Evolutionary conservation across 2,888 invertebrate genomes (phyloP).

Genomic region (Amorpha juglandis): DNA sequence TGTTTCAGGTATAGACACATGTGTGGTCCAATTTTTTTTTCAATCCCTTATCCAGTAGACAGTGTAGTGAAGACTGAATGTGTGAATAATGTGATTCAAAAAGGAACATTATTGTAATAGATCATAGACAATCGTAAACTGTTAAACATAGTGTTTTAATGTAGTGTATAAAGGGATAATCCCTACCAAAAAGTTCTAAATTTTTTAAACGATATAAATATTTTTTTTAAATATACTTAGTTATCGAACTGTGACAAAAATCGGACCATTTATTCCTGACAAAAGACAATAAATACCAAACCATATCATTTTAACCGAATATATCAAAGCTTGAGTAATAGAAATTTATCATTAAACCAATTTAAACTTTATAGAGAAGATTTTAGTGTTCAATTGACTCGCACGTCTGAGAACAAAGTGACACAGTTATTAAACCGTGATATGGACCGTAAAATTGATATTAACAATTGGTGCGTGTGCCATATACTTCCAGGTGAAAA

Average conservation of each 20-base stretch:
- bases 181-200: slow-evolving; percentile 12
- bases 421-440: slow-evolving; percentile 14
- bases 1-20: slow-evolving; percentile 12
- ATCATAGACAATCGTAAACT: not conserved
- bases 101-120: slow-evolving; percentile 1
- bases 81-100: not conserved
- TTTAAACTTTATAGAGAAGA: not conserved
- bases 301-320: slow-evolving; percentile 26
- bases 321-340: slow-evolving; percentile 16
- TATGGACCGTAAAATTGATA: slow-evolving; percentile 17
- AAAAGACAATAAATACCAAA: slow-evolving; percentile 26
- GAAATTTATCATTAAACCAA: slow-evolving; percentile 10
- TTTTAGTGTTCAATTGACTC: not conserved
- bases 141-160: not conserved
- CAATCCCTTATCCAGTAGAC: not conserved
- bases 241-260: slow-evolving; percentile 2
- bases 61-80: slow-evolving; percentile 21
- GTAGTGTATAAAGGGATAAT: not conserved
- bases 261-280: slow-evolving; percentile 18
- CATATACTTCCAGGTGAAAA: slow-evolving; percentile 1
- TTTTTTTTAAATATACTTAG: slow-evolving; percentile 15
- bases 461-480: slow-evolving; percentile 9
- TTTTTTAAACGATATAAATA: slow-evolving; percentile 6
- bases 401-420: slow-evolving; percentile 4
- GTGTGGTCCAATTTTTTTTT: slow-evolving; percentile 10